These are phyloP conservation scores for Drosophila nigricruria DNA, from an alignment of 2,888 invertebrate species.

Conservation along the genomic window DNA sequence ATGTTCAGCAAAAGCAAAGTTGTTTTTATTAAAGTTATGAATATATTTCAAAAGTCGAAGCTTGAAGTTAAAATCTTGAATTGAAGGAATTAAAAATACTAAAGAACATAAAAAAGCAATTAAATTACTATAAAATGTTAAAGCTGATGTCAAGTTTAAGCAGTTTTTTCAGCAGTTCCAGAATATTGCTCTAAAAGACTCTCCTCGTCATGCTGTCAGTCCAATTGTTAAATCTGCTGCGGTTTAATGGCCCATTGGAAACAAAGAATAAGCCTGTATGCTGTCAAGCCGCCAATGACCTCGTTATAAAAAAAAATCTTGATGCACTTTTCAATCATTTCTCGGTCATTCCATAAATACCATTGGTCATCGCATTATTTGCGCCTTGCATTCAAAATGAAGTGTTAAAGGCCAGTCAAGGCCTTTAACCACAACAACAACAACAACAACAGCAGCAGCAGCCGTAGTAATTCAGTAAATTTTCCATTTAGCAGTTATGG, in stretches of 20 bases:
- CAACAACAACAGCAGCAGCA: conserved; percentile 16
- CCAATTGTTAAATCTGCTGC: not conserved
- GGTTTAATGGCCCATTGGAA: not conserved
- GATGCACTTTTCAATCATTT: conserved; percentile 32
- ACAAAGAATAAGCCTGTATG: not conserved
- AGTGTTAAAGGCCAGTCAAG: conserved; percentile 41
- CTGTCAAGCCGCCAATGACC: conserved; percentile 16
- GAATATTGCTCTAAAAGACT: not conserved
- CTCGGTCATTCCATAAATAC: conserved; percentile 22
- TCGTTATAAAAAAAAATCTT: not conserved
- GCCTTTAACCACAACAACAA: conserved; percentile 28
- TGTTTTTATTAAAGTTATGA: not conserved
- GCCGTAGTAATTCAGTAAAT: conserved; percentile 39
- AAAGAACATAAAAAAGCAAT: not conserved
- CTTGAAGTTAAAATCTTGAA: too few species aligned
- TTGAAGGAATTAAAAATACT: too few species aligned
- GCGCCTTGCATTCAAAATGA: conserved; percentile 24
- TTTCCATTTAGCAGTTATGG: conserved; percentile 51
- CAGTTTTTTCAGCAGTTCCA: not conserved
- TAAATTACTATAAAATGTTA: not conserved
- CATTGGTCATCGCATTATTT: conserved; percentile 36
- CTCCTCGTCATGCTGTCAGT: not conserved
- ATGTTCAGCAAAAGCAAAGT: not conserved
- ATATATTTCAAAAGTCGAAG: not conserved
- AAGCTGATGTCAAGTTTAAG: not conserved